Conservation (phyloP, 2,888 invertebrate genomes). For the Leuctra nigra region DNA sequence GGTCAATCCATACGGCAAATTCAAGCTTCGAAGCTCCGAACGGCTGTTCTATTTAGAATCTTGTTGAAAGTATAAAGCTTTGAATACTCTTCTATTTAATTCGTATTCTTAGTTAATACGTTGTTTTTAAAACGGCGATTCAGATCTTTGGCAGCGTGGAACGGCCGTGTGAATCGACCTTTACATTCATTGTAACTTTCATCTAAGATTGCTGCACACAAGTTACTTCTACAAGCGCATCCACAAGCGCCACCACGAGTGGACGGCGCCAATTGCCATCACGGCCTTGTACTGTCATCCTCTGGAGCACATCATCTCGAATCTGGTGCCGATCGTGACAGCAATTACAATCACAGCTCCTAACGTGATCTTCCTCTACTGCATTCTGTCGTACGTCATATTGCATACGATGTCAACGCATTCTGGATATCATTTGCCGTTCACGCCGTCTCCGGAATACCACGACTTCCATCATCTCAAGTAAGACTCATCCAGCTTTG, state of each 20-base stretch:
- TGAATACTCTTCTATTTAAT: too few relatives aligned
- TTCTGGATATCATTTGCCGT: constrained; percentile 48
- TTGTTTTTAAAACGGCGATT: too few relatives aligned
- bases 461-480: constrained; percentile 50
- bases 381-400: constrained; percentile 43
- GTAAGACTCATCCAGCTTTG: too few relatives aligned
- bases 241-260: constrained; percentile 49
- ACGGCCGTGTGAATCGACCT: background rate
- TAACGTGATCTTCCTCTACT: constrained; percentile 35
- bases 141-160: background rate
- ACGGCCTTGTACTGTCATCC: constrained; percentile 44
- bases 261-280: constrained; percentile 47
- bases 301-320: constrained; percentile 43
- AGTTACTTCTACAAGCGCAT: constrained; percentile 43
- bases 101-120: too few relatives aligned
- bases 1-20: too few relatives aligned
- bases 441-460: constrained; percentile 45
- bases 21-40: too few relatives aligned
- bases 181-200: too few relatives aligned
- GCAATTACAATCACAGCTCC: constrained; percentile 39
- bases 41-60: too few relatives aligned
- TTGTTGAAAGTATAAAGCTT: too few relatives aligned
- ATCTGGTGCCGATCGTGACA: constrained; percentile 42
- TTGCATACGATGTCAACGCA: constrained; percentile 45
- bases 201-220: constrained; percentile 42